Evolutionary conservation across 2,113 vertebrate species (phyloP).

Genomic region (Phalacrocorax carbo): DNA sequence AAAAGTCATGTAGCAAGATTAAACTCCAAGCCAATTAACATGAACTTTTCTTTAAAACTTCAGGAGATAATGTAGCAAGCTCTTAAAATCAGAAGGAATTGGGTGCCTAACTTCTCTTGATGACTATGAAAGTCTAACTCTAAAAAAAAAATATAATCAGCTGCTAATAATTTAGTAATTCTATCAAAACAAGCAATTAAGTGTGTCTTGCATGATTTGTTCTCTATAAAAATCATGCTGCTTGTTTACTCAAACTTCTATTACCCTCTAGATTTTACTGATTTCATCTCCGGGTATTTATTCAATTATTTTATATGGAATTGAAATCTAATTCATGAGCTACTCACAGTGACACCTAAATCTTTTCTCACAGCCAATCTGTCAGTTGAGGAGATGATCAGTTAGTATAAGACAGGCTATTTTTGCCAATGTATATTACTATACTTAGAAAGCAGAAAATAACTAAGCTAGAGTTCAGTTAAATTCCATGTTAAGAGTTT

Average conservation of each 20-base stretch:
- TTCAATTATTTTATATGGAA: slow-evolving; percentile 30
- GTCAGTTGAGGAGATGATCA: slow-evolving; percentile 18
- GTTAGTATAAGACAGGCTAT: not conserved
- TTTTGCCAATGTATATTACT: not conserved
- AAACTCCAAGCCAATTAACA: slow-evolving; percentile 6
- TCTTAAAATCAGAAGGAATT: slow-evolving; percentile 21
- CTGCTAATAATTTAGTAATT: slow-evolving; percentile 50
- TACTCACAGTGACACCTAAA: slow-evolving; percentile 18
- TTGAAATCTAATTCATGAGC: slow-evolving; percentile 44
- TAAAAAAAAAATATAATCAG: slow-evolving; percentile 20
- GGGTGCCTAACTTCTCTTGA: not conserved
- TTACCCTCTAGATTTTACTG: slow-evolving; percentile 35
- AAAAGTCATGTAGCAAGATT: not conserved
- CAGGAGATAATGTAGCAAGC: not conserved
- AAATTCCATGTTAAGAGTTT: not conserved
- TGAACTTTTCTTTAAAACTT: slow-evolving; percentile 22
- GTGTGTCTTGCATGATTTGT: slow-evolving; percentile 53
- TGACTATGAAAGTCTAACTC: slow-evolving; percentile 4
- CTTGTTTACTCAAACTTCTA: slow-evolving; percentile 48
- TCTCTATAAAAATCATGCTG: slow-evolving; percentile 53
- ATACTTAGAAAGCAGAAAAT: not conserved
- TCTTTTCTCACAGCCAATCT: not conserved
- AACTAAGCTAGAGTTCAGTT: not conserved
- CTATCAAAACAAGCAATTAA: slow-evolving; percentile 56
- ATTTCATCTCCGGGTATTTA: not conserved